Percentiles rank a stretch among this genome's conserved stretches.
Conservation (phyloP, 2,888 invertebrate species). For the Hedychridium roseum region DNA sequence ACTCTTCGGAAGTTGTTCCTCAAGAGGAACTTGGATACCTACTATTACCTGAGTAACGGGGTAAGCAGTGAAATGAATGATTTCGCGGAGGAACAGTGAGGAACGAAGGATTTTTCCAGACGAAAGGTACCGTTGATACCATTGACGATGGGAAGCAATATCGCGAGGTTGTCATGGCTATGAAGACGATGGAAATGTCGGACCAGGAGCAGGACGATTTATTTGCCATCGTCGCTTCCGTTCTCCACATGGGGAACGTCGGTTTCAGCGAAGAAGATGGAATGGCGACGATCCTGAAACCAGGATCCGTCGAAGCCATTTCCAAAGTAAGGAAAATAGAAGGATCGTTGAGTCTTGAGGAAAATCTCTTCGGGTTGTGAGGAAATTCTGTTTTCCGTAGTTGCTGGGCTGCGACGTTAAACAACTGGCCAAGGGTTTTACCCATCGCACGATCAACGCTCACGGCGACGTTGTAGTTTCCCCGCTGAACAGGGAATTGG, state of each 20-base stretch:
- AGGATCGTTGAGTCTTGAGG: no score
- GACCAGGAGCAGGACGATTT: conserved; percentile 77
- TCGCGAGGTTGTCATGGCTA: conserved; percentile 74
- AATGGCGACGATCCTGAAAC: conserved; percentile 73
- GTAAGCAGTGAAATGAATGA: no score
- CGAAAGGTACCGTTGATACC: conserved; percentile 61
- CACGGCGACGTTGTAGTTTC: conserved; percentile 83
- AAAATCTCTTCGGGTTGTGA: no score
- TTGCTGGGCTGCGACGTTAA: conserved; percentile 76
- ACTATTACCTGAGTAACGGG: conserved; percentile 80
- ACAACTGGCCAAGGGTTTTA: conserved; percentile 76
- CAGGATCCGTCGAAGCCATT: conserved; percentile 72
- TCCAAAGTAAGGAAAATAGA: conserved; percentile 69
- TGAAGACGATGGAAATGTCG: conserved; percentile 80
- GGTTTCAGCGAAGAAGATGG: conserved; percentile 80
- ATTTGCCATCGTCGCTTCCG: conserved; percentile 82
- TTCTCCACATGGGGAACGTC: conserved; percentile 88
- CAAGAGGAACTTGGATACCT: conserved; percentile 74
- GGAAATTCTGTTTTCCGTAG: conserved; percentile 60
- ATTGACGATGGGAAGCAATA: conserved; percentile 76
- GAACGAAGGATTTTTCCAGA: conserved; percentile 50
- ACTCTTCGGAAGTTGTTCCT: conserved; percentile 73
- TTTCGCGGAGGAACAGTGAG: no score
- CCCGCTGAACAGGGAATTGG: conserved; percentile 81
- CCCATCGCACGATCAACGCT: conserved; percentile 87